A percentile compares a stretch with the other conserved stretches of the same genome.
These are phyloP conservation scores for Lycodopsis pacificus DNA, from an alignment of 2,797 vertebrate genomes.

Conservation along the genomic window DNA sequence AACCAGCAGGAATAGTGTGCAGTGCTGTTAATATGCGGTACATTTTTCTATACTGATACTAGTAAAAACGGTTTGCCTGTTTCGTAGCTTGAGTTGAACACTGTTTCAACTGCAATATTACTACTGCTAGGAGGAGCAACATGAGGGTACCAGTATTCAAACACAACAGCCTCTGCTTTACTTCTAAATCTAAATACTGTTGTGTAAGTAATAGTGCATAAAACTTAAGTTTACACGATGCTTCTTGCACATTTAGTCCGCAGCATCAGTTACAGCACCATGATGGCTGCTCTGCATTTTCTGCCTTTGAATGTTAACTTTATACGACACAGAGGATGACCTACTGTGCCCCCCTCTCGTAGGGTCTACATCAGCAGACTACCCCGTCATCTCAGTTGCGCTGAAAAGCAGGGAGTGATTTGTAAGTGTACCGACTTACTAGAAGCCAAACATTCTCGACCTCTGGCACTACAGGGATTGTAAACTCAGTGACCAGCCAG, in stretches of 20 bases:
- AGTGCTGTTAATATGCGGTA: neutral
- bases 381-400: conserved; percentile 30
- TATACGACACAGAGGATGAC: no score
- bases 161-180: neutral
- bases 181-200: neutral
- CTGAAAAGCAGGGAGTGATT: conserved; percentile 47
- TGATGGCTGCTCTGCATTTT: no score
- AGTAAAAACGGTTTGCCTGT: neutral
- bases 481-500: conserved; percentile 46
- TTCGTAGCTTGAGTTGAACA: neutral
- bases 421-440: conserved; percentile 53
- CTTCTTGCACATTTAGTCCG: neutral
- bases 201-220: no score
- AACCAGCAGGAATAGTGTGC: conserved; percentile 2
- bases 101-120: neutral
- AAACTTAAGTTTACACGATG: no score
- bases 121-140: neutral
- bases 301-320: neutral
- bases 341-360: neutral
- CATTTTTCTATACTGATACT: no score
- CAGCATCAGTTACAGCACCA: neutral
- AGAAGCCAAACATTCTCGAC: conserved; percentile 56
- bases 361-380: conserved; percentile 14
- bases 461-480: conserved; percentile 29
- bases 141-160: neutral